A percentile compares a stretch with the other conserved stretches of the same genome.
phyloP scores from a whole-genome alignment of 2,797 vertebrate species.

The Lepus oiostolus region DNA sequence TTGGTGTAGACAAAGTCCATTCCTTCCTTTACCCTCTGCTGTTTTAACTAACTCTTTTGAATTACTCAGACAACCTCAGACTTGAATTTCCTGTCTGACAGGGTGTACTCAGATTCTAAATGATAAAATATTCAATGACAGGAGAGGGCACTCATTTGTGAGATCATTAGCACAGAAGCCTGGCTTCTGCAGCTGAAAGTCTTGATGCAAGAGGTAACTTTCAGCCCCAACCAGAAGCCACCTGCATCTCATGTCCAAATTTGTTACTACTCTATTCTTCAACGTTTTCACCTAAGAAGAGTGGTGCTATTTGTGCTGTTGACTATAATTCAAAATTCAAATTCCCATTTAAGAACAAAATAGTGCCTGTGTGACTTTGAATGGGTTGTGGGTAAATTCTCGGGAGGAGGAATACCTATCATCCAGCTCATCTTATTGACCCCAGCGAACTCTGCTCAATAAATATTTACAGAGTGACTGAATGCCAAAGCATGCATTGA shows the following conservation, averaged over 20 bases:
- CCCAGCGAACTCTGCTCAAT: slow-evolving; percentile 32
- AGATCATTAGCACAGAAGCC: not conserved
- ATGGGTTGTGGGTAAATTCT: not conserved
- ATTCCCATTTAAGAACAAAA: not conserved
- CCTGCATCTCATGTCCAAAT: not conserved
- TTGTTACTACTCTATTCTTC: not conserved
- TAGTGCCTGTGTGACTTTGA: not conserved
- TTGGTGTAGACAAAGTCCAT: not conserved
- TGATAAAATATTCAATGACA: not conserved
- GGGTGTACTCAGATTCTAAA: not conserved
- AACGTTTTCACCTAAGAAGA: not conserved
- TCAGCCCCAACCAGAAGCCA: not conserved
- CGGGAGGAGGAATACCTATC: not conserved
- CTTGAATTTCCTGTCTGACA: not conserved
- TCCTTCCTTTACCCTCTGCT: not conserved
- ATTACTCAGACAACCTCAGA: not conserved
- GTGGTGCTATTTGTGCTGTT: not conserved
- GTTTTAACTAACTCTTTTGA: not conserved
- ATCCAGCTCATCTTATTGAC: slow-evolving; percentile 19
- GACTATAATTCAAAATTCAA: not conserved
- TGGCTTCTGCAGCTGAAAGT: not conserved
- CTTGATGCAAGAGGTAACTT: not conserved
- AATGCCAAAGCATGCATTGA: slow-evolving; percentile 29
- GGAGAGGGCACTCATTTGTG: not conserved
- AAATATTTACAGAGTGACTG: slow-evolving; percentile 69